phyloP scores from a whole-genome alignment of 2,888 invertebrate genomes.

The Pseudococcus jackbeardsleyi region DNA sequence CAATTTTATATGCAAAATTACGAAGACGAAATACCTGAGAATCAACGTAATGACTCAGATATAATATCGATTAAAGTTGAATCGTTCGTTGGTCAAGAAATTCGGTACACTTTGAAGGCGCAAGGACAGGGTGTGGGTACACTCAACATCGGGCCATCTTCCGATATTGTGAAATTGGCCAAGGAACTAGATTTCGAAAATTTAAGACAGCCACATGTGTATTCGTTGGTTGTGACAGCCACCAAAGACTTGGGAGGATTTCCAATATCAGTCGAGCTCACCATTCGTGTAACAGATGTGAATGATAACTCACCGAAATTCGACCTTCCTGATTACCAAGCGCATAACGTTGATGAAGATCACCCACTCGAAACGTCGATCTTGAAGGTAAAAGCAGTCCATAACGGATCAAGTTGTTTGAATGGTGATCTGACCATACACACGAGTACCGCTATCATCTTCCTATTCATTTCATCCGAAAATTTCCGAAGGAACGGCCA shows the following conservation, averaged over 20 bases:
- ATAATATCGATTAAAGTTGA: constrained; percentile 97
- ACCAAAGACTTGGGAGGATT: constrained; percentile 98
- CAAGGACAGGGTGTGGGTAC: constrained; percentile 93
- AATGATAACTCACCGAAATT: constrained; percentile 98
- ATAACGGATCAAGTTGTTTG: constrained; percentile 97
- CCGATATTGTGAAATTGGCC: constrained; percentile 94
- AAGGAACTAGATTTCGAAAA: constrained; percentile 98
- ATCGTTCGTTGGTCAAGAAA: constrained; percentile 96
- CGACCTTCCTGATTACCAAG: constrained; percentile 96
- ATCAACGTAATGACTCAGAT: constrained; percentile 95
- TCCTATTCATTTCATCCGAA: constrained; percentile 96
- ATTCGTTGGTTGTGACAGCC: constrained; percentile 92
- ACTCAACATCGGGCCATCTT: constrained; percentile 94
- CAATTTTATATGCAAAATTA: constrained; percentile 98
- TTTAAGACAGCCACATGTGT: constrained; percentile 91
- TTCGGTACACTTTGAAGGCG: constrained; percentile 94
- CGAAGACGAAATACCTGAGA: constrained; percentile 95
- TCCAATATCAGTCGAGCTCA: constrained; percentile 94
- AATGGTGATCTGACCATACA: constrained; percentile 90
- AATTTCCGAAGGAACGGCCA: constrained; percentile 94
- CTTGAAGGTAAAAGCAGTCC: constrained; percentile 93
- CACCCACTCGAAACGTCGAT: constrained; percentile 92
- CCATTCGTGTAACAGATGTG: constrained; percentile 94
- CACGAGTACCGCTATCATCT: constrained; percentile 94
- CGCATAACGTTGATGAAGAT: constrained; percentile 96